Base-by-base conservation (phyloP, 2,797 vertebrate genomes). In the Manis javanica region DNA sequence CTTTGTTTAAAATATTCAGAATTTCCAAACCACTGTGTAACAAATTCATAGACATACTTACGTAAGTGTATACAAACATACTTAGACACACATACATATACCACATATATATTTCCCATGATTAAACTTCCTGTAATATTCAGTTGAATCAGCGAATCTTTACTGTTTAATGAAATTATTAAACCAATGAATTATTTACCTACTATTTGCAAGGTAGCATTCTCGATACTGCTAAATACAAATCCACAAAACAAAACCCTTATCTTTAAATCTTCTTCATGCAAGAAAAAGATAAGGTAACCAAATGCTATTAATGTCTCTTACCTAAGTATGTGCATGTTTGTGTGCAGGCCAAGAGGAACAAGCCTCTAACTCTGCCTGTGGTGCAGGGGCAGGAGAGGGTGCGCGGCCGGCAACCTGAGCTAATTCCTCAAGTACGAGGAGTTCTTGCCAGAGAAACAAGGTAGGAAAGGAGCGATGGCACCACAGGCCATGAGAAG, bases 21-120 rank as follows among this genome's bases (percentile, higher is more conserved):
- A 72, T 83, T 75, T 94, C 53, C 39, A 85, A 75, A 68, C 91
- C 49, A 86, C 29, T 78, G 34, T 69, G 37, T 92, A 94, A 46
- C n/a, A 77, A 61, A 31, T 78, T 42, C 14, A 37, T 63, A 49
- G 37, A 12, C 29, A 39, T 31, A 42, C 5, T 46, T 46, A 46
- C 0, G 10, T 46, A 46, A 2, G 57, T 19, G 26, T 34, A 42
- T 8, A 64, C 16, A 90, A 10, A 37, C 7, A 29, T 29, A 75
- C 2, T 59, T 29, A 13, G 42, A 64, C 42, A 46, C 8, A 59
- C 11, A 61, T 1, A 74, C 6, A 55, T 8, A 71, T 61, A 24
- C 18, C 49, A 55, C 7, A 39, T 24, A 26, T n/a, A 21, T 37
- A 51, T 42, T 55, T 26, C 3, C 10, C 46, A 77, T 51, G 49